Percentiles rank a stretch among this genome's conserved stretches.
These are phyloP conservation scores for Batillaria attramentaria DNA, from an alignment of 1,140 invertebrate species.

Conservation along the genomic window DNA sequence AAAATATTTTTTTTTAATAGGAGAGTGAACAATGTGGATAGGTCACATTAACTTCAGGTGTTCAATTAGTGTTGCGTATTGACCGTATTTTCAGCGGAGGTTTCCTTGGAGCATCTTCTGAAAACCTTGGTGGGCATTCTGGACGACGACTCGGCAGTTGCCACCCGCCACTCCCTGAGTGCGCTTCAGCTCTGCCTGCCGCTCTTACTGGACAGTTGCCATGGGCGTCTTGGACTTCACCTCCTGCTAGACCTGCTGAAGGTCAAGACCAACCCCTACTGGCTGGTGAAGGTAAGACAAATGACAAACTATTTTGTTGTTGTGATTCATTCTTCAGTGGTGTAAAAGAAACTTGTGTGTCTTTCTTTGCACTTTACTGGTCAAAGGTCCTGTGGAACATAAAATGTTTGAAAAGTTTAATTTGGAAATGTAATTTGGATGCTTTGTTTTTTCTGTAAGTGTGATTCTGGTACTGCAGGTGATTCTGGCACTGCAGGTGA, in stretches of 20 bases:
- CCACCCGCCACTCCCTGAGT: conserved; percentile 66
- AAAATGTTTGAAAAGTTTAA: too few relatives aligned
- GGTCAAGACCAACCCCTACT: conserved; percentile 84
- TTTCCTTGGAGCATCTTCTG: conserved; percentile 56
- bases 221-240: conserved; percentile 68
- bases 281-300: conserved; percentile 84
- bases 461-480: too few relatives aligned
- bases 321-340: neutral
- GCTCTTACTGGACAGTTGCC: conserved; percentile 75
- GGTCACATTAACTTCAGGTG: conserved; percentile 13
- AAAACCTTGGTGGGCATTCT: conserved; percentile 63
- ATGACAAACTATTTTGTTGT: neutral
- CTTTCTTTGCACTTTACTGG: neutral
- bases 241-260: conserved; percentile 78
- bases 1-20: too few relatives aligned
- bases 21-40: neutral
- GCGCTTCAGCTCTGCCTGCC: conserved; percentile 74
- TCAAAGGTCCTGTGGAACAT: too few relatives aligned
- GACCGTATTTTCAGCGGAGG: conserved; percentile 36
- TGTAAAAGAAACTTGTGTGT: neutral
- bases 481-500: too few relatives aligned
- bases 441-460: too few relatives aligned
- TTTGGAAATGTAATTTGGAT: too few relatives aligned
- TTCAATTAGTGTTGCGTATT: neutral
- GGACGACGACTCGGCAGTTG: conserved; percentile 69